Evolutionary conservation across 2,113 vertebrate species (phyloP).

Genomic region (Otis tarda): DNA sequence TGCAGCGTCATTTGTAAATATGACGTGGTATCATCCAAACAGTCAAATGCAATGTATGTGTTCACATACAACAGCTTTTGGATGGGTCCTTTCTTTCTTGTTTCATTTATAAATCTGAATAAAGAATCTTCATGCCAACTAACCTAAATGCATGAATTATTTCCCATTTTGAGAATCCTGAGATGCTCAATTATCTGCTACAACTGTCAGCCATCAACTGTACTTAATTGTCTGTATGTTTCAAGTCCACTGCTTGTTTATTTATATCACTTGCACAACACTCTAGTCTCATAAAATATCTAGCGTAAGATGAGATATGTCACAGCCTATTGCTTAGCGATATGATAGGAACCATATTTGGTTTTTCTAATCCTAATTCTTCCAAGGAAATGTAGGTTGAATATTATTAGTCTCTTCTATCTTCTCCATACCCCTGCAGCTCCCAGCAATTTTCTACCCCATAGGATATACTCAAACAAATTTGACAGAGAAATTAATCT

Average conservation of each 20-base stretch:
- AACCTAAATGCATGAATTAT: conserved; percentile 3
- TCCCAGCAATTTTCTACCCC: not conserved
- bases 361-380: not conserved
- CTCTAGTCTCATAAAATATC: not conserved
- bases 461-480: not conserved
- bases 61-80: not conserved
- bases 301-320: not conserved
- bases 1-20: not conserved
- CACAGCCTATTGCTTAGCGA: not conserved
- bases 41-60: not conserved
- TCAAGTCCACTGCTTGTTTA: conserved; percentile 40
- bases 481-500: not conserved
- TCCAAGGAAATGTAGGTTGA: not conserved
- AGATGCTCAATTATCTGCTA: conserved; percentile 15
- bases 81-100: not conserved
- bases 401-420: not conserved
- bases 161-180: not conserved
- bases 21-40: not conserved
- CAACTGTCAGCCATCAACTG: conserved; percentile 1
- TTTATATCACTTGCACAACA: conserved; percentile 11
- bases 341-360: not conserved
- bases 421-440: not conserved
- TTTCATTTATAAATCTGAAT: not conserved
- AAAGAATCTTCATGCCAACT: not conserved
- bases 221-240: conserved; percentile 16